These are phyloP conservation scores for Drosophila paranaensis DNA, from an alignment of 2,888 invertebrate genomes.

Conservation along the genomic window DNA sequence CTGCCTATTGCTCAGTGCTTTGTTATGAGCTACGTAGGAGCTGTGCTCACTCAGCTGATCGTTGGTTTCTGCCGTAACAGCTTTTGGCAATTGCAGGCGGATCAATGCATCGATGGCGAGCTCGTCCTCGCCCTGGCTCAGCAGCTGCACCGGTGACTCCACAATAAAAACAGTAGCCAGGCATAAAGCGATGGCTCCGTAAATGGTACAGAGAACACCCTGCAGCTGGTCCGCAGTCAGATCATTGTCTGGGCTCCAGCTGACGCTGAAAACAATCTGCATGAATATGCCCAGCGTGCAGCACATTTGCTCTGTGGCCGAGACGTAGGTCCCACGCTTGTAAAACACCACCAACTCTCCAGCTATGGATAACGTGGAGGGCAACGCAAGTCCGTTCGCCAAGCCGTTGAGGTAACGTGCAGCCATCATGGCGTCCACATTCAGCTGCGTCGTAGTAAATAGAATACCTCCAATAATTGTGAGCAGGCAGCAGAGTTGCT, in stretches of 20 bases:
- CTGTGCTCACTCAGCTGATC: conserved; percentile 71
- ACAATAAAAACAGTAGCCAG: conserved; percentile 54
- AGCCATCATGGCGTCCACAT: conserved; percentile 38
- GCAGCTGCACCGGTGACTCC: conserved; percentile 77
- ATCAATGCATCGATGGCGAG: conserved; percentile 71
- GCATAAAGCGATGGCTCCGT: conserved; percentile 58
- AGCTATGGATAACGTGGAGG: conserved; percentile 71
- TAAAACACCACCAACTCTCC: conserved; percentile 75
- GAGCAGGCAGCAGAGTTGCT: conserved; percentile 57
- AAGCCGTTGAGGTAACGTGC: conserved; percentile 73
- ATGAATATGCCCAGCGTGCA: conserved; percentile 72
- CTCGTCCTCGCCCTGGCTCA: conserved; percentile 57
- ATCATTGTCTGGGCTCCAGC: conserved; percentile 50
- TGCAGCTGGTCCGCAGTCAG: conserved; percentile 57
- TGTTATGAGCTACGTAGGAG: conserved; percentile 66
- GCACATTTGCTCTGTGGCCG: conserved; percentile 64
- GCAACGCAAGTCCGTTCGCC: conserved; percentile 77
- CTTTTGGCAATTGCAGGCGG: conserved; percentile 59
- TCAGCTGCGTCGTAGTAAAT: conserved; percentile 26
- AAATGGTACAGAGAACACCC: conserved; percentile 63
- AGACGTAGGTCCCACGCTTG: conserved; percentile 71
- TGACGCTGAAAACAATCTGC: conserved; percentile 65
- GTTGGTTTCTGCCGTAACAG: conserved; percentile 62
- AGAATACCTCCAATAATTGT: conserved; percentile 65
- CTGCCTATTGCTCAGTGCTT: conserved; percentile 22